Percentiles rank a stretch among this genome's conserved stretches.
Evolutionary conservation across 2,797 vertebrate species (phyloP).

Genomic region (Lacerta viridis): DNA sequence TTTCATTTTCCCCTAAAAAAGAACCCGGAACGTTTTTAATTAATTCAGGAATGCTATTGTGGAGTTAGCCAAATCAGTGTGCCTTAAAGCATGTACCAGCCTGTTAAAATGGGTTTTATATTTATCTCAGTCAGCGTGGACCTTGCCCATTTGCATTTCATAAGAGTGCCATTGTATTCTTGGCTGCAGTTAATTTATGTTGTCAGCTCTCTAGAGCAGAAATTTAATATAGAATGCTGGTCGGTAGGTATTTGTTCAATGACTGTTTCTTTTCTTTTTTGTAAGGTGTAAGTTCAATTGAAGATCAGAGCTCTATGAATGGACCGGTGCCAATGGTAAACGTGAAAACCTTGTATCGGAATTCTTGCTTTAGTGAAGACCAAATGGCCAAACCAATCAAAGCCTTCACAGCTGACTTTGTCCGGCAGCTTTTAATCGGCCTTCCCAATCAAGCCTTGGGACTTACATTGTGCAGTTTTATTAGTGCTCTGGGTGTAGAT

Average conservation of each 20-base stretch:
- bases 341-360: constrained; percentile 90
- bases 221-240: not conserved
- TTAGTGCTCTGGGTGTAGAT: constrained; percentile 93
- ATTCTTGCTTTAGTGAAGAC: constrained; percentile 92
- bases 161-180: not conserved
- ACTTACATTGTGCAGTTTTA: constrained; percentile 93
- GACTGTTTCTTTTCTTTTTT: not conserved
- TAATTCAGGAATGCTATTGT: not conserved
- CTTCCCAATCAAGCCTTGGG: constrained; percentile 94
- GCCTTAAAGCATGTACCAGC: not conserved
- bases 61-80: not conserved
- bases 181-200: not conserved
- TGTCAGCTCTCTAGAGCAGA: not conserved
- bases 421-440: constrained; percentile 94
- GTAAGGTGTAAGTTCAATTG: constrained; percentile 83
- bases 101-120: not conserved
- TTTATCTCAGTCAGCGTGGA: not conserved
- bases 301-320: constrained; percentile 89
- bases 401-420: constrained; percentile 96
- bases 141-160: not conserved
- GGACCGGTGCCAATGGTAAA: constrained; percentile 90
- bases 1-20: not conserved
- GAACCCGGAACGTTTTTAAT: not conserved
- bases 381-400: constrained; percentile 98
- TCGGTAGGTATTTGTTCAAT: not conserved